A percentile compares a stretch with the other conserved stretches of the same genome.
Conservation (phyloP, 2,113 vertebrate genomes). For the Pagrus major region DNA sequence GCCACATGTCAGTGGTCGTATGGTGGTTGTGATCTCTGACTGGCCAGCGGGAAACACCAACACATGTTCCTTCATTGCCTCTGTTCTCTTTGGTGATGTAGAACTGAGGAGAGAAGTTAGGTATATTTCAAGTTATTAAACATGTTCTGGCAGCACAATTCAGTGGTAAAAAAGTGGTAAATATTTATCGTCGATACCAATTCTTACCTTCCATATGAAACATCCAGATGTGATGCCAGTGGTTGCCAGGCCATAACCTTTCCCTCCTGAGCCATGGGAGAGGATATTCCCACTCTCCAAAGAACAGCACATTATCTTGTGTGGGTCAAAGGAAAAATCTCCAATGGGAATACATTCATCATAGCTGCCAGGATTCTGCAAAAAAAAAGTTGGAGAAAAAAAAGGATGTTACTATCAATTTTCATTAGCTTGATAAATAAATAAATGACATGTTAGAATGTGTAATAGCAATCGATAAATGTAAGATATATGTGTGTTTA, state of each 20-base stretch:
- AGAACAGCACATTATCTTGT: constrained; percentile 85
- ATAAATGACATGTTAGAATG: background rate
- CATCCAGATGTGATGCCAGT: constrained; percentile 87
- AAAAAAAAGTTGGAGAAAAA: constrained; percentile 7
- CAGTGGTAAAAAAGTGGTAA: background rate
- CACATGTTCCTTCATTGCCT: constrained; percentile 87
- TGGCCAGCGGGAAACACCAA: constrained; percentile 87
- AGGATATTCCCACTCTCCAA: constrained; percentile 86
- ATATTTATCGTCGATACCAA: background rate
- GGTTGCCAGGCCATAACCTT: constrained; percentile 87
- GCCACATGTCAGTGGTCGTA: constrained; percentile 89
- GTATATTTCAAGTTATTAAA: background rate
- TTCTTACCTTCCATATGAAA: constrained; percentile 86
- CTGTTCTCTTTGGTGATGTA: constrained; percentile 86
- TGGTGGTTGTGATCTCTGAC: constrained; percentile 87
- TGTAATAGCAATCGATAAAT: background rate
- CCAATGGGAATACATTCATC: constrained; percentile 87
- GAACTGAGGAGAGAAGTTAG: constrained; percentile 74
- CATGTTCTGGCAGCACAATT: background rate
- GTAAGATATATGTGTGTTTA: background rate
- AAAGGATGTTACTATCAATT: background rate
- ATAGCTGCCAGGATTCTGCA: constrained; percentile 76
- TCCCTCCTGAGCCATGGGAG: constrained; percentile 86
- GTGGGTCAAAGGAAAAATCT: constrained; percentile 87
- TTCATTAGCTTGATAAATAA: background rate